These are phyloP conservation scores for Drosophila cardini DNA, from an alignment of 1,140 invertebrate genomes.

Conservation along the genomic window DNA sequence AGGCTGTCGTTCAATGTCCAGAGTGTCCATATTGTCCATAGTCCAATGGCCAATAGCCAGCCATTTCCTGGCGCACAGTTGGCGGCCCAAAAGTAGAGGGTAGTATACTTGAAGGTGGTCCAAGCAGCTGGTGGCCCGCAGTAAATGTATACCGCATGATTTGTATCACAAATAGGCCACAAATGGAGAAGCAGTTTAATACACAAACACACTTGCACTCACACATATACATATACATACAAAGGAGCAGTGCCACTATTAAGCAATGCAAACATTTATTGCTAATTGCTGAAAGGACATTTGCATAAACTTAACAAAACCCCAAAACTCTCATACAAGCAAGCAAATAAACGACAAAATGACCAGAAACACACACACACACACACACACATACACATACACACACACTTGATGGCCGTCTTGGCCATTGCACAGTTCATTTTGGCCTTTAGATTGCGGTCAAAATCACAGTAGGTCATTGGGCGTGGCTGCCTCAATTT, in stretches of 20 bases:
- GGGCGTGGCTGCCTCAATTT: constrained; percentile 50
- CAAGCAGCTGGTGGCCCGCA: constrained; percentile 71
- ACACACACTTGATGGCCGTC: constrained; percentile 17
- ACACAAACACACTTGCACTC: constrained; percentile 30
- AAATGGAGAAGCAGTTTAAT: constrained; percentile 51
- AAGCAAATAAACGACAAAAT: constrained; percentile 70
- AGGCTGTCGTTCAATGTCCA: not conserved
- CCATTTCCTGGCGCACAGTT: constrained; percentile 34
- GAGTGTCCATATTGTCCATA: too few relatives aligned
- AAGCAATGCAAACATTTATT: constrained; percentile 77
- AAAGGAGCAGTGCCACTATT: not conserved
- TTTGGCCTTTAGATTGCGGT: constrained; percentile 14
- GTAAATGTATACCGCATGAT: constrained; percentile 78
- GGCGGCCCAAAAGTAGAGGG: constrained; percentile 40
- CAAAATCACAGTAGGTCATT: constrained; percentile 13
- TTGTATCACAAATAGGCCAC: constrained; percentile 80
- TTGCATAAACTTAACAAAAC: constrained; percentile 83
- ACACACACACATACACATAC: not conserved
- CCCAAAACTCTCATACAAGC: constrained; percentile 68
- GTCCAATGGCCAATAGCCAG: not conserved
- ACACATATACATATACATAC: not conserved
- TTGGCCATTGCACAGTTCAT: constrained; percentile 39
- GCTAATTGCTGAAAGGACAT: constrained; percentile 81
- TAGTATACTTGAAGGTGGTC: constrained; percentile 40
- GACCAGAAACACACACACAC: constrained; percentile 45